Base-by-base conservation (phyloP, 2,888 invertebrate species). In the Isoperla grammatica region DNA sequence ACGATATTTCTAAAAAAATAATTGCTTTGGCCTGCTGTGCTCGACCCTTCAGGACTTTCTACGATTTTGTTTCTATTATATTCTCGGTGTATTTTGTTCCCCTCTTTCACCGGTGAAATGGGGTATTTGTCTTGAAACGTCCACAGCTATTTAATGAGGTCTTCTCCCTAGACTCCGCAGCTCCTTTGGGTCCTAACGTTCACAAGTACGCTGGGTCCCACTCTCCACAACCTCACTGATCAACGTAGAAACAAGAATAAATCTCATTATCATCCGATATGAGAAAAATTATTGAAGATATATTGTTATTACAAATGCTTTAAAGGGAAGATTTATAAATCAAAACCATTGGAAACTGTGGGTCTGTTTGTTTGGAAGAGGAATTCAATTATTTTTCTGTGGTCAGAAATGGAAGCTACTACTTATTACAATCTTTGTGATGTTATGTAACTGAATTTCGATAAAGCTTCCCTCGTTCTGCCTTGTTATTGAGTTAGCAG, bases 391-490 rank as follows among this genome's bases (percentile, higher is more conserved):
- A 15, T 11, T 8, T 45, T 45, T 19, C 15, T 15, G 17, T 6
- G 11, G 6, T 13, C 15, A 45, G 17, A 40, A 40, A 15, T 13
- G 42, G 11, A 45, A 45, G 11, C 45, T 15, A 17, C 15, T 15
- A 19, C 17, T 45, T 19, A 45, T 17, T 45, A 15, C 45, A n/a
- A 45, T 45, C 29, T 29, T 29, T 45, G 45, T 45, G 45, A 45
- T 45, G 17, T 45, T 15, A 45, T 45, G 17, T 45, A 45, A 45
- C 45, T 45, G 45, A 19, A 45, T 45, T 45, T 19, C 19, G 15
- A 11, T 45, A 45, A 45, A 45, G 45, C 45, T 19, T 8, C 29
- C 29, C 29, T 29, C 29, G 5, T 29, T 29, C 5, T 6, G 8
- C 29, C n/a, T 6, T 17, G 17, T 45, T 45, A 45, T 45, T 45